phyloP scores from a whole-genome alignment of 2,113 vertebrate species.

The Amphiprion ocellaris region DNA sequence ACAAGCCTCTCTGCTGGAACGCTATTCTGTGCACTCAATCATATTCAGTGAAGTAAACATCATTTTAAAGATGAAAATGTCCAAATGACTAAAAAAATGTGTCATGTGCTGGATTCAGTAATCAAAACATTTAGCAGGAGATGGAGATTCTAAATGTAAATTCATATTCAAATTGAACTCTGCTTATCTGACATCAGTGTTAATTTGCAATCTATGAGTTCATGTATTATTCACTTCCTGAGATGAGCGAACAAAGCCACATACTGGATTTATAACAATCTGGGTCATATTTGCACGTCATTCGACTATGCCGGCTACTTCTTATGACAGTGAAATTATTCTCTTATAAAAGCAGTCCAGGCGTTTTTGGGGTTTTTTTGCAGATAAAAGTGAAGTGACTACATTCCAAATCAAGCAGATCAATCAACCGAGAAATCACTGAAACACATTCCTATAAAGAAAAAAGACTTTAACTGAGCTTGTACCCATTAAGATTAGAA shows the following conservation, averaged over 20 bases:
- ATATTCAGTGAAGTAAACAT: conserved; percentile 35
- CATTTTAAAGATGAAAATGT: conserved; percentile 19
- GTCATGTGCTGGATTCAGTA: not conserved
- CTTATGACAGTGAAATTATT: not conserved
- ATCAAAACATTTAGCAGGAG: conserved; percentile 25
- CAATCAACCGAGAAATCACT: not conserved
- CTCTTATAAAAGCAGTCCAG: not conserved
- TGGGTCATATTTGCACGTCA: conserved; percentile 61
- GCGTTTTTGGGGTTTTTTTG: not conserved
- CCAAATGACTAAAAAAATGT: conserved; percentile 6
- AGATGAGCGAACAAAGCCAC: conserved; percentile 60
- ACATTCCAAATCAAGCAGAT: not conserved
- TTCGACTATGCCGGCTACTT: conserved; percentile 18
- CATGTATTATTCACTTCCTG: conserved; percentile 75
- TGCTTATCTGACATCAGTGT: conserved; percentile 73
- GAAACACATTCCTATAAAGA: not conserved
- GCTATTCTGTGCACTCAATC: conserved; percentile 7
- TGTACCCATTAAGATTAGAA: conserved; percentile 7
- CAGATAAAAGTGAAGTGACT: not conserved
- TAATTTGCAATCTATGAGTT: conserved; percentile 74
- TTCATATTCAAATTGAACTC: conserved; percentile 71
- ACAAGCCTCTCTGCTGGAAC: conserved; percentile 10
- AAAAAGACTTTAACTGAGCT: not conserved
- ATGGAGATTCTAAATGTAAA: conserved; percentile 57
- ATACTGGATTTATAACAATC: conserved; percentile 60